A percentile compares a stretch with the other conserved stretches of the same genome.
Conservation (phyloP, 92 coral and sea anemone species). For the Zoanthus sansibaricus region DNA sequence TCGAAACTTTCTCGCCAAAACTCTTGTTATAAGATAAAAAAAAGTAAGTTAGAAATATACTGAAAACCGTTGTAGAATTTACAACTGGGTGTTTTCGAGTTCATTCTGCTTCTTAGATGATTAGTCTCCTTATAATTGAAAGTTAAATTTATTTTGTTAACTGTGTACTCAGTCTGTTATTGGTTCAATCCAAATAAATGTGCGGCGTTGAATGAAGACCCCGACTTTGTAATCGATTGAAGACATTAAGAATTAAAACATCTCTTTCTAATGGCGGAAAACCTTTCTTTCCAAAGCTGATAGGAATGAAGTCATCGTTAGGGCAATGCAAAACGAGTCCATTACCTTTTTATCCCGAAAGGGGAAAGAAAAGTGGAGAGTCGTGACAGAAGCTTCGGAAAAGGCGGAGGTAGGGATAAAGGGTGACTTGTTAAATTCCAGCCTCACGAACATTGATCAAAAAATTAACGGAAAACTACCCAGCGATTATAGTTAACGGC, state of each 20-base stretch:
- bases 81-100: background rate
- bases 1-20: background rate
- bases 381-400: constrained; percentile 54
- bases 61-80: background rate
- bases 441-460: constrained; percentile 10
- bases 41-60: background rate
- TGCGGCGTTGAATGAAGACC: constrained; percentile 16
- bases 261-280: constrained; percentile 43
- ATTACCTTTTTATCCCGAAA: constrained; percentile 72
- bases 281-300: constrained; percentile 48
- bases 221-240: constrained; percentile 49
- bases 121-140: constrained; percentile 23
- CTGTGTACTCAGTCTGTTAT: background rate
- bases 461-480: constrained; percentile 27
- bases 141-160: constrained; percentile 40
- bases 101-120: background rate
- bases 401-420: constrained; percentile 67
- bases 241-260: constrained; percentile 64
- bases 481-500: constrained; percentile 39
- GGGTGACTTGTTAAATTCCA: background rate
- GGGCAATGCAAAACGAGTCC: constrained; percentile 64
- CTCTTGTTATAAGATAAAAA: background rate
- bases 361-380: constrained; percentile 62
- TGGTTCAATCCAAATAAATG: constrained; percentile 9
- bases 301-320: constrained; percentile 52